Conservation (phyloP, 2,888 invertebrate species). For the Acanthosepion lycidas region DNA sequence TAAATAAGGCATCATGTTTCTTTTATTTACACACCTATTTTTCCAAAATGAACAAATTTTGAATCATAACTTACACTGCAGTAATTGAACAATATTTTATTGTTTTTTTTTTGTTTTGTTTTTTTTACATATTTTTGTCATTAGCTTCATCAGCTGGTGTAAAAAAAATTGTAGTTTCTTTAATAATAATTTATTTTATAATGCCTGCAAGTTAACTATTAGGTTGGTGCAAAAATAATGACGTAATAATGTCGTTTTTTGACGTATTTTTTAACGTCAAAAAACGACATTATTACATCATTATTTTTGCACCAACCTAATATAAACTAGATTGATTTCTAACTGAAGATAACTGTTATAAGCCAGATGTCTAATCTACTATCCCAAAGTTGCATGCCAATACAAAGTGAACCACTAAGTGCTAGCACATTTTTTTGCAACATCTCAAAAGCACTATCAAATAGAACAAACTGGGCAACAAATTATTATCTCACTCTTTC, state of each 20-base stretch:
- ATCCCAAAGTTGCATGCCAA: background rate
- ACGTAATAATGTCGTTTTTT: too few species aligned
- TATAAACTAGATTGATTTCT: background rate
- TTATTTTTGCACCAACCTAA: too few species aligned
- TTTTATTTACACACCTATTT: background rate
- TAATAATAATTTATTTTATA: background rate
- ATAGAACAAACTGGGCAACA: background rate
- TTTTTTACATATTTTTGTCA: background rate
- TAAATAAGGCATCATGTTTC: background rate
- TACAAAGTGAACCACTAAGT: background rate
- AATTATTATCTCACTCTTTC: too few species aligned
- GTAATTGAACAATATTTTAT: background rate
- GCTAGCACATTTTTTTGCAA: background rate
- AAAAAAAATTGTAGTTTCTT: background rate
- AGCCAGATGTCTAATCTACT: background rate
- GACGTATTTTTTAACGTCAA: too few species aligned
- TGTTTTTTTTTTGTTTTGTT: too few species aligned
- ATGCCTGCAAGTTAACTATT: background rate
- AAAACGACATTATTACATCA: too few species aligned
- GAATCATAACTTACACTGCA: too few species aligned
- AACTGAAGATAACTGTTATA: background rate
- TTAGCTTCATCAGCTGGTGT: background rate
- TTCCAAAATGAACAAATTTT: background rate
- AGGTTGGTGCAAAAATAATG: too few species aligned
- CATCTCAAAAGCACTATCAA: background rate